These are phyloP conservation scores for Solea solea DNA, from an alignment of 2,113 vertebrate species.

Conservation along the genomic window DNA sequence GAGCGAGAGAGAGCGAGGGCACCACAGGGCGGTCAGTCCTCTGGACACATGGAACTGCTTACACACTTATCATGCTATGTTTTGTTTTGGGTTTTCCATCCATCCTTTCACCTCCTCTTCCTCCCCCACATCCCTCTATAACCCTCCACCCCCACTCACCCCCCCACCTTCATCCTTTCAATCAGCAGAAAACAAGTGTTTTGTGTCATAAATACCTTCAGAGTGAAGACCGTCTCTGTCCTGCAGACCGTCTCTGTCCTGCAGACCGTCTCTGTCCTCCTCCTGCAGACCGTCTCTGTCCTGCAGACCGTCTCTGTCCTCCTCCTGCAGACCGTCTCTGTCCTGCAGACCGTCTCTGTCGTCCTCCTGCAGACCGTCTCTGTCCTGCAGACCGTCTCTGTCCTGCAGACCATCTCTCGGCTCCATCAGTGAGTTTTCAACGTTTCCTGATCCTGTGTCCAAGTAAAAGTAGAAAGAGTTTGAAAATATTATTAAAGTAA, in stretches of 20 bases:
- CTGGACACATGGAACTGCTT: conserved; percentile 98
- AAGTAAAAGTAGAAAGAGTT: too few relatives aligned
- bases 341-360: background rate
- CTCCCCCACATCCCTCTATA: background rate
- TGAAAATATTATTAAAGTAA: too few relatives aligned
- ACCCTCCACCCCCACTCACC: background rate
- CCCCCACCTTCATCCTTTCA: background rate
- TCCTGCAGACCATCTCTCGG: background rate
- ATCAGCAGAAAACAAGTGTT: conserved; percentile 21
- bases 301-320: background rate
- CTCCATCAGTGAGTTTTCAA: conserved; percentile 38
- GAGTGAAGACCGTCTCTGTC: conserved; percentile 10
- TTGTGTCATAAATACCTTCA: conserved; percentile 68
- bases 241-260: background rate
- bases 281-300: background rate
- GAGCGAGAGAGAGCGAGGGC: conserved; percentile 55
- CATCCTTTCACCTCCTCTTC: background rate
- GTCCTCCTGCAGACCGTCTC: background rate
- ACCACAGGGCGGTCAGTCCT: conserved; percentile 93
- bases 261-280: background rate
- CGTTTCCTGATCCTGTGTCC: background rate
- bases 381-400: background rate
- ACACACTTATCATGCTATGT: conserved; percentile 95
- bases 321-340: background rate
- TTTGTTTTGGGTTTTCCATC: conserved; percentile 83